Evolutionary conservation across 2,797 vertebrate genomes (phyloP).

Genomic region (Alfaro cultratus): DNA sequence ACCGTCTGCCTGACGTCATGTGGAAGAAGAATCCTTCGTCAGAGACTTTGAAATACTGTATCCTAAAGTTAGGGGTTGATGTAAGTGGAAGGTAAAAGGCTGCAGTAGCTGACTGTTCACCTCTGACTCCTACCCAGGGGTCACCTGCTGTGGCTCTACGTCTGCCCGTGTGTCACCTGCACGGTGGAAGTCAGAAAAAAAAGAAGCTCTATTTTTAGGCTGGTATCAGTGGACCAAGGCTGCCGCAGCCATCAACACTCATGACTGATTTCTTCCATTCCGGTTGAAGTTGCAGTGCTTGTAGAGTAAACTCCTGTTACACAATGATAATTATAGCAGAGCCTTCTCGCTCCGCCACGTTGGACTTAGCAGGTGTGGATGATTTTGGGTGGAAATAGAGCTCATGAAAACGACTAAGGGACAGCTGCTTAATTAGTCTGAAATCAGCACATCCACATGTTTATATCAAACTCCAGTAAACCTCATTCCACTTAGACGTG

Average conservation of each 20-base stretch:
- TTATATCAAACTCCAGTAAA: background rate
- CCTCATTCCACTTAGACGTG: background rate
- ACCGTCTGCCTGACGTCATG: constrained; percentile 62
- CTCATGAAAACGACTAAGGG: background rate
- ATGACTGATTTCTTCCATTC: constrained; percentile 55
- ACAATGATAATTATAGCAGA: background rate
- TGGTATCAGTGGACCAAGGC: constrained; percentile 34
- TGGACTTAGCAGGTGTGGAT: background rate
- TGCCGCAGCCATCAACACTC: constrained; percentile 44
- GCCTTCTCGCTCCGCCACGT: background rate
- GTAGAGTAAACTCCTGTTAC: background rate
- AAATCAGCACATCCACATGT: background rate
- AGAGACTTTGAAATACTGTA: constrained; percentile 3
- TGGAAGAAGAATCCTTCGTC: constrained; percentile 20
- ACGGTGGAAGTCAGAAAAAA: background rate
- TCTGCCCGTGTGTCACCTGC: constrained; percentile 40
- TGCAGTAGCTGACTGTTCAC: constrained; percentile 22
- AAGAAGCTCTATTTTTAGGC: constrained; percentile 49
- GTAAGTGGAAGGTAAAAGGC: constrained; percentile 10
- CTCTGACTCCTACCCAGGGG: constrained; percentile 40
- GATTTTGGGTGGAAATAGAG: background rate
- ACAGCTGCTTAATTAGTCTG: background rate
- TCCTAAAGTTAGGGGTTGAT: constrained; percentile 30
- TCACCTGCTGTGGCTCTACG: constrained; percentile 31
- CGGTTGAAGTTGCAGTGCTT: constrained; percentile 11